Conservation (phyloP, 2,888 invertebrate species). For the Drepana falcataria region DNA sequence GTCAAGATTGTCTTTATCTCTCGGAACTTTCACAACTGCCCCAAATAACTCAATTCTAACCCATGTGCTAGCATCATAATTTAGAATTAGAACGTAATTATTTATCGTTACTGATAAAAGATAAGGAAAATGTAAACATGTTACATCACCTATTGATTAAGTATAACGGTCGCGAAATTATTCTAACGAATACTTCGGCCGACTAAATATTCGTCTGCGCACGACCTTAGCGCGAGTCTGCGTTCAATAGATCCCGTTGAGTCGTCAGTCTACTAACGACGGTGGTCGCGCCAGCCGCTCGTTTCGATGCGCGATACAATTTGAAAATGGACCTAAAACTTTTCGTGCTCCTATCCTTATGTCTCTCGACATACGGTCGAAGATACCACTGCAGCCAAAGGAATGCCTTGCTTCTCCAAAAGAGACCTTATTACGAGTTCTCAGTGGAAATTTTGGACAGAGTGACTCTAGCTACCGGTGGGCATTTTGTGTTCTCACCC, state of each 20-base stretch:
- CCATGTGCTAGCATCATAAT: not conserved
- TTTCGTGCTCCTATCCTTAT: conserved; percentile 21
- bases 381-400: conserved; percentile 32
- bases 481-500: conserved; percentile 58
- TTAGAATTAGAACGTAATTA: not conserved
- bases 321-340: conserved; percentile 30
- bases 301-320: conserved; percentile 1
- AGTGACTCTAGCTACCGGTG: conserved; percentile 36
- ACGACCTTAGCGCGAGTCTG: not conserved
- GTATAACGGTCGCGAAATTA: not conserved
- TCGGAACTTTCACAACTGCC: not conserved
- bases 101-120: not conserved
- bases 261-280: not conserved
- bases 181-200: not conserved
- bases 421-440: conserved; percentile 47
- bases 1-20: not conserved
- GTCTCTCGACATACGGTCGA: conserved; percentile 9
- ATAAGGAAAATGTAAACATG: not conserved
- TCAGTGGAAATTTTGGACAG: conserved; percentile 46
- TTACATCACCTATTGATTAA: not conserved
- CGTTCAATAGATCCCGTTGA: not conserved
- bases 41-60: not conserved
- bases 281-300: not conserved
- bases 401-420: conserved; percentile 32
- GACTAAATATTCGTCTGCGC: not conserved